Evolutionary conservation across 35 echinoderm and acorn worm genomes (phyloP).

Genomic region (Diadema setosum): DNA sequence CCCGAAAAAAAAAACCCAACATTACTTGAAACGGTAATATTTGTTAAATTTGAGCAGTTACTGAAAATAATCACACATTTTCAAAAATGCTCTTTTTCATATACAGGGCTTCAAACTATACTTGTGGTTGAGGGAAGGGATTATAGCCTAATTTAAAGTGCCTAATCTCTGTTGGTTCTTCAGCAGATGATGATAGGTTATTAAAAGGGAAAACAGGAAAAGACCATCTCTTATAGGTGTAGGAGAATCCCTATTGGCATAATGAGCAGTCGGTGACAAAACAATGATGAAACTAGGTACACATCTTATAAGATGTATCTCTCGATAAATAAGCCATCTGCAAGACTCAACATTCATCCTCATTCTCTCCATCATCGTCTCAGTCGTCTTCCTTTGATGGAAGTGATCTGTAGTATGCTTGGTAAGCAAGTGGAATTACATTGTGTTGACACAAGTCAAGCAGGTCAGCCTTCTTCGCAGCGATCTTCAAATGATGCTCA

Average conservation of each 20-base stretch:
- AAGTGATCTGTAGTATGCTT: neutral
- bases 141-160: no score
- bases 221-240: neutral
- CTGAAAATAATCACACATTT: no score
- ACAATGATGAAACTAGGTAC: neutral
- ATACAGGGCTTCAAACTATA: no score
- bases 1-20: no score
- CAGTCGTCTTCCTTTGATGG: neutral
- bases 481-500: neutral
- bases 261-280: neutral
- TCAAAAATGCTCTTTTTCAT: no score
- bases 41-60: no score
- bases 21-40: no score
- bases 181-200: no score
- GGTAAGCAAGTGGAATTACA: conserved; percentile 3
- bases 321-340: no score
- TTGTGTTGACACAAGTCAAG: conserved; percentile 1
- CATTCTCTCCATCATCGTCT: neutral
- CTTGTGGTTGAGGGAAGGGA: no score
- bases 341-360: neutral
- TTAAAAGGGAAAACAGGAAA: no score
- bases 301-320: neutral
- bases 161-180: no score
- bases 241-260: neutral
- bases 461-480: neutral